Percentiles rank a stretch among this genome's conserved stretches.
These are phyloP conservation scores for Tetranychus truncatus DNA, from an alignment of 2,888 invertebrate genomes.

Conservation along the genomic window DNA sequence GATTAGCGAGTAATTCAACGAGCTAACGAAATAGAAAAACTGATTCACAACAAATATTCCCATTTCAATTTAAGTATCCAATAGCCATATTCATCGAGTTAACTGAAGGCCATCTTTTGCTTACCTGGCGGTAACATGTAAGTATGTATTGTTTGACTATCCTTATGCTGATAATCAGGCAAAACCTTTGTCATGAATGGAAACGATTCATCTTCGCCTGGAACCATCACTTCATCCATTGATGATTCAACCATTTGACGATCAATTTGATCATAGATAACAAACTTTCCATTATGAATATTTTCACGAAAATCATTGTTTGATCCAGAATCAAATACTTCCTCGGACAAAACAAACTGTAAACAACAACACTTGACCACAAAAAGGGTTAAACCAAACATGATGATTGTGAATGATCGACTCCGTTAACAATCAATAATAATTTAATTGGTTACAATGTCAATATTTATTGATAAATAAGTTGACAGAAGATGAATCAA, in stretches of 20 bases:
- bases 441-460: neutral
- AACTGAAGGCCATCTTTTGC: neutral
- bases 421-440: neutral
- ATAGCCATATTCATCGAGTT: neutral
- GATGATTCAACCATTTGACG: slow-evolving; percentile 10
- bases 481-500: too few species aligned
- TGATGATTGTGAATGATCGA: neutral
- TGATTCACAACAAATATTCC: too few species aligned
- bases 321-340: neutral
- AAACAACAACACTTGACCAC: neutral
- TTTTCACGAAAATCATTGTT: neutral
- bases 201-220: neutral
- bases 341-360: neutral
- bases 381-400: neutral
- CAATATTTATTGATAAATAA: too few species aligned
- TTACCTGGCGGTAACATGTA: neutral
- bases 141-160: neutral
- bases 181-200: slow-evolving; percentile 2
- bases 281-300: slow-evolving; percentile 9
- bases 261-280: slow-evolving; percentile 7
- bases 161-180: slow-evolving; percentile 4
- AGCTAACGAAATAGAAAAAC: too few species aligned
- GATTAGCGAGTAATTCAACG: too few species aligned
- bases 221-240: neutral
- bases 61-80: too few species aligned